These are phyloP conservation scores for Pomacea maculata DNA, from an alignment of 1,140 invertebrate species.

Conservation along the genomic window DNA sequence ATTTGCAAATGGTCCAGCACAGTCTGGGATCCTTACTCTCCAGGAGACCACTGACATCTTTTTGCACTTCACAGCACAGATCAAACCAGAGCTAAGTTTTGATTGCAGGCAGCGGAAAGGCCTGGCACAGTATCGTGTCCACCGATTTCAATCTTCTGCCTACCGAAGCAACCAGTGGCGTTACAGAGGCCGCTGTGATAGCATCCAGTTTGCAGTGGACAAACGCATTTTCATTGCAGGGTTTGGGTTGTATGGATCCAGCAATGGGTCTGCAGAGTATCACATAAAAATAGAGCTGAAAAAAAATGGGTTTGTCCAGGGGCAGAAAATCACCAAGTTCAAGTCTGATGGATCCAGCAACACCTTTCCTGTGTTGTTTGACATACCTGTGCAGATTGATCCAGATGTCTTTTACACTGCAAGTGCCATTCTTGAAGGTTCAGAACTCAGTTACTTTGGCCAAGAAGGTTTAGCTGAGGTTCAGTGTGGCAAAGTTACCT, in stretches of 20 bases:
- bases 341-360: constrained; percentile 81
- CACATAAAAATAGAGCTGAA: constrained; percentile 82
- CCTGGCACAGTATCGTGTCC: constrained; percentile 88
- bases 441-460: constrained; percentile 90
- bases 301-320: constrained; percentile 78
- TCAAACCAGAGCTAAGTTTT: constrained; percentile 83
- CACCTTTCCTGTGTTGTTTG: constrained; percentile 86
- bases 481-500: constrained; percentile 78
- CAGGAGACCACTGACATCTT: constrained; percentile 82
- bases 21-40: constrained; percentile 76
- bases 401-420: constrained; percentile 86
- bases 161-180: constrained; percentile 96
- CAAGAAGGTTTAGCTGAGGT: constrained; percentile 78
- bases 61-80: constrained; percentile 78
- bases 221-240: constrained; percentile 84
- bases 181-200: constrained; percentile 85
- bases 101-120: constrained; percentile 83
- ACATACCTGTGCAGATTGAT: constrained; percentile 84
- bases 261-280: constrained; percentile 83
- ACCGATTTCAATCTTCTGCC: constrained; percentile 94
- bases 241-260: constrained; percentile 87
- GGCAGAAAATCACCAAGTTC: constrained; percentile 79
- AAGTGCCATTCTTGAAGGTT: constrained; percentile 82
- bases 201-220: constrained; percentile 86
- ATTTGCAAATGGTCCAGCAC: constrained; percentile 83